A percentile compares a stretch with the other conserved stretches of the same genome.
phyloP scores from a whole-genome alignment of 2,888 invertebrate genomes.

The Andrena fulva region DNA sequence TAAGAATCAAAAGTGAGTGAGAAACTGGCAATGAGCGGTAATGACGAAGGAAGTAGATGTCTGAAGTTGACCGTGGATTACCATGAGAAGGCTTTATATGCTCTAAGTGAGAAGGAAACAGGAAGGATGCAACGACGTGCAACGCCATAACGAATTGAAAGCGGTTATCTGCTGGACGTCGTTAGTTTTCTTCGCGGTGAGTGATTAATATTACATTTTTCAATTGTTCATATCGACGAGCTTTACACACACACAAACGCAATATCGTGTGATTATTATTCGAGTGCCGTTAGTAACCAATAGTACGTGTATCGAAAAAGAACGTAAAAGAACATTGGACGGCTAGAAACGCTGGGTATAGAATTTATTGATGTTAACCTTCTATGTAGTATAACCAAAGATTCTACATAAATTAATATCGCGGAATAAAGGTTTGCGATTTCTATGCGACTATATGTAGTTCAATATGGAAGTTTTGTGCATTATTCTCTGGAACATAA shows the following conservation, averaged over 20 bases:
- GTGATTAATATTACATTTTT: not conserved
- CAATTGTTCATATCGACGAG: not conserved
- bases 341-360: no score
- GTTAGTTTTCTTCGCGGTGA: not conserved
- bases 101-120: not conserved
- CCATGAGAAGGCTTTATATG: not conserved
- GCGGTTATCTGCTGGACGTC: not conserved
- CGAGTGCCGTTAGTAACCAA: not conserved
- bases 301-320: not conserved
- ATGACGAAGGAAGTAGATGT: not conserved
- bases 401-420: no score
- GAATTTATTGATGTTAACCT: no score
- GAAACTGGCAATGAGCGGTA: not conserved
- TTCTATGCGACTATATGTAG: no score
- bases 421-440: no score
- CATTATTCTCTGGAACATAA: no score
- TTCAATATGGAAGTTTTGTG: no score
- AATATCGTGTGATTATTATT: not conserved
- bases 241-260: no score
- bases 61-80: not conserved
- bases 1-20: not conserved
- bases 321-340: not conserved
- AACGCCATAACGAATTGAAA: not conserved
- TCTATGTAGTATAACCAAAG: no score
- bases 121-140: not conserved